Conservation (phyloP, 2,113 vertebrate genomes). For the Indri indri region DNA sequence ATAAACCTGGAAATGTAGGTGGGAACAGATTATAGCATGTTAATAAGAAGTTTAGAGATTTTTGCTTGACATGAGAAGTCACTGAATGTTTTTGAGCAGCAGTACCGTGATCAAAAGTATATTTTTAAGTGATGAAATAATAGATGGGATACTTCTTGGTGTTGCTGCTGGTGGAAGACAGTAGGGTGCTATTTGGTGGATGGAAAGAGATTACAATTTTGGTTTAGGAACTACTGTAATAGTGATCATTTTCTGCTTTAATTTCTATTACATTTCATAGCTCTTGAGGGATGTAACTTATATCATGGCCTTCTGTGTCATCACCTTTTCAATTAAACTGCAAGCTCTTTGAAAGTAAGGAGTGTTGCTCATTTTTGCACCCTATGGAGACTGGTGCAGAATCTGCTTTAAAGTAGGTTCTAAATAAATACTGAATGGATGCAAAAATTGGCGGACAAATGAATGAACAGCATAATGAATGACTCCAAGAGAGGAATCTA, state of each 20-base stretch:
- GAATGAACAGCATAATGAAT: neutral
- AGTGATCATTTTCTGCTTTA: neutral
- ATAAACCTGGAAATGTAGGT: neutral
- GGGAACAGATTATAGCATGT: neutral
- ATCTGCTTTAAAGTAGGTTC: neutral
- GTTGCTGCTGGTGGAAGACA: neutral
- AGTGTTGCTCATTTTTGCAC: neutral
- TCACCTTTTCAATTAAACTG: neutral
- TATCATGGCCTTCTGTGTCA: neutral
- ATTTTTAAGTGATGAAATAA: neutral
- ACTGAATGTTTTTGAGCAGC: neutral
- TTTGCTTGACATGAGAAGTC: neutral
- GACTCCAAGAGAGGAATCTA: neutral
- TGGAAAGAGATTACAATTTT: neutral
- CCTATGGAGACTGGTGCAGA: neutral
- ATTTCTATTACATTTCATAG: constrained; percentile 26
- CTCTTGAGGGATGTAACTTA: neutral
- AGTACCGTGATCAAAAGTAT: neutral
- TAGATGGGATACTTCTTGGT: neutral
- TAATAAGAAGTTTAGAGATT: neutral
- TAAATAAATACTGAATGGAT: neutral
- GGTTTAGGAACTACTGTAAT: neutral
- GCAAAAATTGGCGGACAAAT: neutral
- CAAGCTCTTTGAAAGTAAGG: neutral
- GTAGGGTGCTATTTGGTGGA: neutral